Percentiles rank a stretch among this genome's conserved stretches.
These are phyloP conservation scores for Trichacis sp. DNA, from an alignment of 2,888 invertebrate genomes.

Conservation along the genomic window DNA sequence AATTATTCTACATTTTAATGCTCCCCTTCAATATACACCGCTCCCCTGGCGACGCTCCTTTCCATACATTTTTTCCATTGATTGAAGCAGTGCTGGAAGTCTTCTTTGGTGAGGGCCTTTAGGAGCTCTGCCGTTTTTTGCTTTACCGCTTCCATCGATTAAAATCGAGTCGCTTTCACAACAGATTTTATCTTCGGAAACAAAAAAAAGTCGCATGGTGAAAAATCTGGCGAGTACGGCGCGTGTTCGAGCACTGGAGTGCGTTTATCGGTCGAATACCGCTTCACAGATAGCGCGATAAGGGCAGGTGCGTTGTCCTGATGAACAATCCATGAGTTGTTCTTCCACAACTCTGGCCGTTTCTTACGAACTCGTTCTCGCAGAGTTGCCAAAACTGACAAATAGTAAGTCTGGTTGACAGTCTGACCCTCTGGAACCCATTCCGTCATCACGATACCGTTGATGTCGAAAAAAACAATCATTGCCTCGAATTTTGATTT, in stretches of 20 bases:
- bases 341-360: conserved; percentile 45
- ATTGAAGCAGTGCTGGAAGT: conserved; percentile 14
- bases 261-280: conserved; percentile 42
- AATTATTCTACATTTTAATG: too few species aligned
- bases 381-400: conserved; percentile 39
- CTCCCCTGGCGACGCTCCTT: too few species aligned
- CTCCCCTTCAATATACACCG: too few species aligned
- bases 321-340: conserved; percentile 46
- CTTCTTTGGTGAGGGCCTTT: conserved; percentile 6
- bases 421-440: conserved; percentile 31
- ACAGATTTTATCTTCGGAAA: conserved; percentile 12
- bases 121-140: conserved; percentile 2
- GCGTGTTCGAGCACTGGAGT: conserved; percentile 44
- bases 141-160: conserved; percentile 7
- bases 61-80: too few species aligned
- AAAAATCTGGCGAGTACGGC: conserved; percentile 44
- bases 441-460: conserved; percentile 17
- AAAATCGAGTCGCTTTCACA: conserved; percentile 4
- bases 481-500: not conserved
- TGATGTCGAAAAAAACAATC: too few species aligned
- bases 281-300: conserved; percentile 34
- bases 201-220: conserved; percentile 31
- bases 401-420: too few species aligned
- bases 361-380: conserved; percentile 39
- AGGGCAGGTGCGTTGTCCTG: conserved; percentile 47